Evolutionary conservation across 1,140 invertebrate genomes (phyloP).

Genomic region (Chymomyza costata): DNA sequence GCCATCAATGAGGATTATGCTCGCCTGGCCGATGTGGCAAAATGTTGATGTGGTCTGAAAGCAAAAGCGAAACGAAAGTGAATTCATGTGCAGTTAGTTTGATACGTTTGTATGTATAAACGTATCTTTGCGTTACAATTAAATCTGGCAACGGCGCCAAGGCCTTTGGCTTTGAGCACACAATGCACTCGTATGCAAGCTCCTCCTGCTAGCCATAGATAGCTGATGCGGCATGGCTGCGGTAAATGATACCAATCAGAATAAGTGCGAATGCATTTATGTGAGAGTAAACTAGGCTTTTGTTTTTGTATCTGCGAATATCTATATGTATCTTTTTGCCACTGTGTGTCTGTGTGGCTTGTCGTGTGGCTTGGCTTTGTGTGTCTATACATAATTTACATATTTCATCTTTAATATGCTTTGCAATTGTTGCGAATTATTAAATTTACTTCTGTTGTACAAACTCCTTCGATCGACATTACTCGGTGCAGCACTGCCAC

Average conservation of each 20-base stretch:
- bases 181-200: slow-evolving; percentile 8
- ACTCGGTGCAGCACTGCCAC: too few relatives aligned
- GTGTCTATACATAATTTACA: too few relatives aligned
- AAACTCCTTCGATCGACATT: too few relatives aligned
- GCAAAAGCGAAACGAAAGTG: slow-evolving; percentile 65
- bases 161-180: slow-evolving; percentile 15
- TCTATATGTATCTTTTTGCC: slow-evolving; percentile 5
- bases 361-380: slow-evolving; percentile 24
- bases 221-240: slow-evolving; percentile 15
- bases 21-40: not conserved
- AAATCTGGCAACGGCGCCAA: slow-evolving; percentile 34
- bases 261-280: slow-evolving; percentile 70
- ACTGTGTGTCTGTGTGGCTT: not conserved
- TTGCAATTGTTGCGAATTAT: too few relatives aligned
- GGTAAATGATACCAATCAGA: slow-evolving; percentile 67
- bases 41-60: slow-evolving; percentile 57
- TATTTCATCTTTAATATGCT: too few relatives aligned
- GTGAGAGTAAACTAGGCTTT: slow-evolving; percentile 40
- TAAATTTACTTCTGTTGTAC: too few relatives aligned
- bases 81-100: slow-evolving; percentile 32
- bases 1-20: too few relatives aligned
- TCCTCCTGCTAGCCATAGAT: slow-evolving; percentile 21
- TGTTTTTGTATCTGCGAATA: not conserved
- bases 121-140: slow-evolving; percentile 9
- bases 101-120: slow-evolving; percentile 2